Conservation (phyloP, 1,140 invertebrate genomes). For the Drosophila neocordata region DNA sequence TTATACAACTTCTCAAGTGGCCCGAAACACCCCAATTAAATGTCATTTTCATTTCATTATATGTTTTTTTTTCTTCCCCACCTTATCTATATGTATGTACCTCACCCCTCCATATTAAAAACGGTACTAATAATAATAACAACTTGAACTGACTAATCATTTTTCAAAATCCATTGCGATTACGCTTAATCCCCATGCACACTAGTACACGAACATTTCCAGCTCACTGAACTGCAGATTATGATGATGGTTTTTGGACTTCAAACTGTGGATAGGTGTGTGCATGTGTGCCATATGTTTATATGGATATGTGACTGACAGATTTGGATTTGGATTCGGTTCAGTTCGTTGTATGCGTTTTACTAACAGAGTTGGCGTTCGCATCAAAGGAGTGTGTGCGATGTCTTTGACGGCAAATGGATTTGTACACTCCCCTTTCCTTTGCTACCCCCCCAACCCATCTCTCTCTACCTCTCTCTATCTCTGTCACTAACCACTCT, state of each 20-base stretch:
- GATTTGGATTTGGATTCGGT: slow-evolving; percentile 56
- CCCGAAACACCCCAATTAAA: slow-evolving; percentile 47
- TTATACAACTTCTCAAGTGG: slow-evolving; percentile 11
- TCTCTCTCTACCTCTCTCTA: not conserved
- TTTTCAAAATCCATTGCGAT: slow-evolving; percentile 71
- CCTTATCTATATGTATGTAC: no score
- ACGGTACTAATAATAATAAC: slow-evolving; percentile 2
- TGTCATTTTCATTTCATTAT: slow-evolving; percentile 43
- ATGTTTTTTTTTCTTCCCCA: slow-evolving; percentile 2
- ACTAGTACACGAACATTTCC: slow-evolving; percentile 47
- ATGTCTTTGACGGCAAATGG: slow-evolving; percentile 59
- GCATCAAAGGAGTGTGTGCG: slow-evolving; percentile 72
- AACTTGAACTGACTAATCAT: slow-evolving; percentile 57
- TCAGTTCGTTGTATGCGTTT: slow-evolving; percentile 22
- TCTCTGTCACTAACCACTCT: no score
- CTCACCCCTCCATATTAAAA: not conserved
- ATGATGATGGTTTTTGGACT: slow-evolving; percentile 15
- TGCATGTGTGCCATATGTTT: slow-evolving; percentile 37
- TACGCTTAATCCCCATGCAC: slow-evolving; percentile 56
- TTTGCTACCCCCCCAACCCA: not conserved
- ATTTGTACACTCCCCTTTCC: slow-evolving; percentile 36
- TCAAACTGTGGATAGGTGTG: slow-evolving; percentile 6
- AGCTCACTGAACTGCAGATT: slow-evolving; percentile 62
- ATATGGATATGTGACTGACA: slow-evolving; percentile 48
- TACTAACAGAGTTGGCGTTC: slow-evolving; percentile 24